Conservation (phyloP, 2,888 invertebrate genomes). For the Ceramica pisi region DNA sequence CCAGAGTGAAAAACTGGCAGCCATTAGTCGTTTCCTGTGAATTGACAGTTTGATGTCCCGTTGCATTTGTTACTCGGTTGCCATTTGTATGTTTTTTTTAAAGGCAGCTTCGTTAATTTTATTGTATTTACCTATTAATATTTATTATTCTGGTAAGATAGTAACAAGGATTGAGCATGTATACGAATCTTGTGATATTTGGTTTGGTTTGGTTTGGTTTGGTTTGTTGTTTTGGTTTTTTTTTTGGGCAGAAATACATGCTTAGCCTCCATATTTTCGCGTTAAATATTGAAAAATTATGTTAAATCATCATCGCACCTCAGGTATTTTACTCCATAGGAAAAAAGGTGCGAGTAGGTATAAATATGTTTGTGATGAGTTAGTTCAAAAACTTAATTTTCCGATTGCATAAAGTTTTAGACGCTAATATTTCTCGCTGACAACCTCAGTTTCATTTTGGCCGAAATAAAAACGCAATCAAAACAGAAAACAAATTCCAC, state of each 20-base stretch:
- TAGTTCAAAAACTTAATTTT: too few relatives aligned
- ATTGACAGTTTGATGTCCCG: constrained; percentile 35
- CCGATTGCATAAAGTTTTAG: neutral
- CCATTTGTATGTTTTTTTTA: constrained; percentile 33
- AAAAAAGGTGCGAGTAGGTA: too few relatives aligned
- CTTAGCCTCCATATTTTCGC: too few relatives aligned
- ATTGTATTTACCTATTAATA: constrained; percentile 1
- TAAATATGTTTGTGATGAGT: too few relatives aligned
- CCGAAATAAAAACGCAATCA: neutral
- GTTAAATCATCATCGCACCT: too few relatives aligned
- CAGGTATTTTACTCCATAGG: too few relatives aligned
- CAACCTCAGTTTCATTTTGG: neutral
- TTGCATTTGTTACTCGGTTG: constrained; percentile 37
- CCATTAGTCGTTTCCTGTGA: constrained; percentile 61
- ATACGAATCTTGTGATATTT: neutral
- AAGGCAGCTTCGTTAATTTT: constrained; percentile 2
- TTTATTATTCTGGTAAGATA: neutral
- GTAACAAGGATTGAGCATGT: neutral
- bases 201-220: too few relatives aligned
- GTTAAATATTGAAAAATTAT: too few relatives aligned
- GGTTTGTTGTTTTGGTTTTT: too few relatives aligned
- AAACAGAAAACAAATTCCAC: neutral
- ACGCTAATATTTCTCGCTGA: neutral
- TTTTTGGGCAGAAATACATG: neutral
- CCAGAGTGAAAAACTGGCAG: constrained; percentile 52